A percentile compares a stretch with the other conserved stretches of the same genome.
Evolutionary conservation across 2,888 invertebrate species (phyloP).

Genomic region (Scaptomyza polygonia): DNA sequence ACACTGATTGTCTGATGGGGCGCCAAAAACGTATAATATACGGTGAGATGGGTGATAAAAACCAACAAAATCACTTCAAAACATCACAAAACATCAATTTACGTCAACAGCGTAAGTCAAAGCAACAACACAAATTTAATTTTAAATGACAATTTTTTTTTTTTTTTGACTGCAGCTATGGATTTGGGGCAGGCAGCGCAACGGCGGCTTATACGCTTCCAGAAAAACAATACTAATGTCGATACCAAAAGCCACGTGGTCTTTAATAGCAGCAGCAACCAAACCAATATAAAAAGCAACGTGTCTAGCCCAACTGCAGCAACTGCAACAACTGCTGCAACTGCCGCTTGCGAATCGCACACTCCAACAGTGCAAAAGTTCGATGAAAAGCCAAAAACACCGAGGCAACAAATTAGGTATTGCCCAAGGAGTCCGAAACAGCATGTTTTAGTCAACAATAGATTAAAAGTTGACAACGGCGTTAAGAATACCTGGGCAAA

Average conservation of each 20-base stretch:
- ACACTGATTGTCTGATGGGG: not conserved
- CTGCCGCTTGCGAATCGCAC: too few species aligned
- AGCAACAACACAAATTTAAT: not conserved
- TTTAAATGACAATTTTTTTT: not conserved
- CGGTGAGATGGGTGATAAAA: slow-evolving; percentile 12
- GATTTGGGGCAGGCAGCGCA: slow-evolving; percentile 23
- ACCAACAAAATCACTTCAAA: not conserved
- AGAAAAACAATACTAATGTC: not conserved
- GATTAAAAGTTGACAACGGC: too few species aligned
- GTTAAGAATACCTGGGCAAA: slow-evolving; percentile 14
- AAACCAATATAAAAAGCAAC: not conserved
- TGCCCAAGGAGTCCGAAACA: too few species aligned
- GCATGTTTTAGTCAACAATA: too few species aligned
- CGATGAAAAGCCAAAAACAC: too few species aligned
- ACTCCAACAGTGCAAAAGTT: not conserved
- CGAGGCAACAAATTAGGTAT: too few species aligned
- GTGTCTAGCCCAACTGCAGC: not conserved
- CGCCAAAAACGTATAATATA: not conserved
- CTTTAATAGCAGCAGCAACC: not conserved
- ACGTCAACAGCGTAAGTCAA: slow-evolving; percentile 3
- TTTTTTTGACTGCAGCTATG: too few species aligned
- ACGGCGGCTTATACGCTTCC: slow-evolving; percentile 10
- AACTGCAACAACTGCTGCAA: not conserved
- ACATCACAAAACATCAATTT: not conserved
- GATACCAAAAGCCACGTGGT: not conserved